phyloP scores from a whole-genome alignment of 2,888 invertebrate species.

The Lomographa bimaculata region DNA sequence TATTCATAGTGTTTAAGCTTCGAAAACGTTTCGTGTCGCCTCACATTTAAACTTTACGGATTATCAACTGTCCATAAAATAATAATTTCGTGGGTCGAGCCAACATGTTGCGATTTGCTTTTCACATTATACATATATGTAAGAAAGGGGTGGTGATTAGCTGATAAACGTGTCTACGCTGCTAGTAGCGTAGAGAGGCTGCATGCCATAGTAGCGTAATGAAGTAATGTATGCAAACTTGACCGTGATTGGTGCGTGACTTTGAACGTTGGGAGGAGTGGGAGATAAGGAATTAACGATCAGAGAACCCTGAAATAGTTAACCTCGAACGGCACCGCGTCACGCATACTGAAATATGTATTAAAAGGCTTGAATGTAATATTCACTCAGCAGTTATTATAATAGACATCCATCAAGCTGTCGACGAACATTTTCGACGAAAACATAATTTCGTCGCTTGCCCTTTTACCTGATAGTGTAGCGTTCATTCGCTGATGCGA shows the following conservation, averaged over 20 bases:
- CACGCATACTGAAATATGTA: conserved; percentile 56
- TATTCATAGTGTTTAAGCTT: conserved; percentile 44
- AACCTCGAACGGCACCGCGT: conserved; percentile 62
- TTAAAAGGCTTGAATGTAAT: conserved; percentile 64
- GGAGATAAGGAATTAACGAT: conserved; percentile 66
- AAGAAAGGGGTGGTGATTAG: too few species aligned
- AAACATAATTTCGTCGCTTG: conserved; percentile 66
- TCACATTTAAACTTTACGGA: conserved; percentile 37
- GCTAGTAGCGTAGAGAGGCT: too few species aligned
- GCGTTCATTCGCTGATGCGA: conserved; percentile 42
- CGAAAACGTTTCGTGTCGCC: conserved; percentile 21
- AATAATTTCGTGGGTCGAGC: conserved; percentile 7
- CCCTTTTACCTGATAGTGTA: conserved; percentile 43
- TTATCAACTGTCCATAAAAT: conserved; percentile 29
- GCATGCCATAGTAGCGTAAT: conserved; percentile 19
- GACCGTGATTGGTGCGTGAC: conserved; percentile 57
- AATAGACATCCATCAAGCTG: conserved; percentile 72
- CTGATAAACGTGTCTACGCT: too few species aligned
- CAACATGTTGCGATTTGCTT: background rate
- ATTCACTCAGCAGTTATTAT: conserved; percentile 71
- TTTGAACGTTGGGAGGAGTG: conserved; percentile 55
- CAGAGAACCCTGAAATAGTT: conserved; percentile 67
- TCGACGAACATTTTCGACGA: conserved; percentile 68
- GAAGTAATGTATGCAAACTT: conserved; percentile 45
- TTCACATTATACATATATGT: too few species aligned